Percentiles rank a stretch among this genome's conserved stretches.
Conservation (phyloP, 1,140 invertebrate genomes). For the Pentalonia nigronervosa region DNA sequence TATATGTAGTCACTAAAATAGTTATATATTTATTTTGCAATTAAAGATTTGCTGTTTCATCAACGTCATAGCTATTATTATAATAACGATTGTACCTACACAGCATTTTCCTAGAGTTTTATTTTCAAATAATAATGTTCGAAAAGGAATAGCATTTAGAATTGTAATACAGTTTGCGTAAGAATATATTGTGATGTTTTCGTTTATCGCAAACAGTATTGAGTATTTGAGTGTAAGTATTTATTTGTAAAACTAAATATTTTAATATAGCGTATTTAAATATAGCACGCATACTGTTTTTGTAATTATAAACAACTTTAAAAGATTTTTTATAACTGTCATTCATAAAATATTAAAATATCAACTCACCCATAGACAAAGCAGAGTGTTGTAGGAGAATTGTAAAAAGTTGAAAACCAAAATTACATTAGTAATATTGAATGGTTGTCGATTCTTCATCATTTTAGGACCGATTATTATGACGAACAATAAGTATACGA, state of each 20-base stretch:
- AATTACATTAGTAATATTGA: conserved; percentile 80
- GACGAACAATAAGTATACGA: conserved; percentile 73
- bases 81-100: neutral
- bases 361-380: conserved; percentile 59
- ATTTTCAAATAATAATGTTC: neutral
- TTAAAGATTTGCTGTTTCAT: neutral
- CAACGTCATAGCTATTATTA: neutral
- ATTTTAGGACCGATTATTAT: conserved; percentile 73
- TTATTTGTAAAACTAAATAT: neutral
- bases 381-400: conserved; percentile 60
- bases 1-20: neutral
- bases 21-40: neutral
- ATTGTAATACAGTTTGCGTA: neutral
- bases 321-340: neutral
- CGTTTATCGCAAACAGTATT: neutral
- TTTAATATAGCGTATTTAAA: neutral
- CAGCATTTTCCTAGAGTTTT: neutral
- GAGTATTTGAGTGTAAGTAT: neutral
- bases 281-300: neutral
- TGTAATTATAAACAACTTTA: neutral
- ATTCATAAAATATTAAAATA: neutral
- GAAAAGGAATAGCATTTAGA: neutral
- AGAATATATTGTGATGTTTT: neutral
- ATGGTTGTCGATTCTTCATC: conserved; percentile 75
- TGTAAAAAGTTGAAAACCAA: conserved; percentile 88